Conservation (phyloP, 2,888 invertebrate genomes). For the Hydropsyche betteni region DNA sequence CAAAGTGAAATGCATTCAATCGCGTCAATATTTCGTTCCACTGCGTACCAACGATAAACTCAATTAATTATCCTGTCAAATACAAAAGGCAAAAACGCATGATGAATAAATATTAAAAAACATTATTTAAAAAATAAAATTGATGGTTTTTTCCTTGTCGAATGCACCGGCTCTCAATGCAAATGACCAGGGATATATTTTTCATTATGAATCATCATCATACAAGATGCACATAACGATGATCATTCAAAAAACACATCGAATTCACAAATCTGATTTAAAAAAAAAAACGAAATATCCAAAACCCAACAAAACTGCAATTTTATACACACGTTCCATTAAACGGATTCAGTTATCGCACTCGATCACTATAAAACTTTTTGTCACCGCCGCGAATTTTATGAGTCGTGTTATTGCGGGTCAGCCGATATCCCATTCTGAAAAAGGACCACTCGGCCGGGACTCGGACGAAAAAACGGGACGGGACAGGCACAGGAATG, state of each 20-base stretch:
- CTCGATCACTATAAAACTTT: slow-evolving; percentile 34
- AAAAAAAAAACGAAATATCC: no score
- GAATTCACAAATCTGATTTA: no score
- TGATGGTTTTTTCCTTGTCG: no score
- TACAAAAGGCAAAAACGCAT: no score
- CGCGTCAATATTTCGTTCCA: slow-evolving; percentile 18
- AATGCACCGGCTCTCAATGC: no score
- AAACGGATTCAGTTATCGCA: slow-evolving; percentile 12
- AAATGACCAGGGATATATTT: no score
- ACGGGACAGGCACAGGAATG: neutral
- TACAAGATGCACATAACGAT: no score
- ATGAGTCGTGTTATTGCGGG: slow-evolving; percentile 37
- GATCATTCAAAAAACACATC: no score
- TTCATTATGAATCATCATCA: no score
- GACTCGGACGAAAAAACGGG: neutral
- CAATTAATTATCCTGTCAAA: slow-evolving; percentile 18
- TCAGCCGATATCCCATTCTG: slow-evolving; percentile 32
- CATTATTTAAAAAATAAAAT: no score
- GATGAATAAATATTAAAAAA: no score
- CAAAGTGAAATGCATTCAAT: neutral
- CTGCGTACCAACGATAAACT: slow-evolving; percentile 14
- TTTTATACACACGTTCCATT: neutral
- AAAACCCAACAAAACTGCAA: no score
- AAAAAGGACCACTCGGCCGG: neutral
- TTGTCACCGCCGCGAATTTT: slow-evolving; percentile 41